These are phyloP conservation scores for Dysdera silvatica DNA, from an alignment of 1,140 invertebrate species.

Conservation along the genomic window DNA sequence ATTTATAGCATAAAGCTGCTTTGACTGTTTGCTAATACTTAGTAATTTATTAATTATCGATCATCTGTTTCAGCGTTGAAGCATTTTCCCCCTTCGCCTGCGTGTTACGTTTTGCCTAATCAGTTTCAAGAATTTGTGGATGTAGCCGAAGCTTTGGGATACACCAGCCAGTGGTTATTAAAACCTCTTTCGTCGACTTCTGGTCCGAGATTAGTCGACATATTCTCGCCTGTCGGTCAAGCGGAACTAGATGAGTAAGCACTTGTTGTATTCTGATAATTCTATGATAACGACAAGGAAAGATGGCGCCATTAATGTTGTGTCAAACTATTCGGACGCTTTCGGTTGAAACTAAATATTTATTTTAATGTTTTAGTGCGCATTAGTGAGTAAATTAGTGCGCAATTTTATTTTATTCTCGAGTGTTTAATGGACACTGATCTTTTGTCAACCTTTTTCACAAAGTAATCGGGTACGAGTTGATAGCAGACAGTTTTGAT, in stretches of 20 bases:
- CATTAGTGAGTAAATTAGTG: no score
- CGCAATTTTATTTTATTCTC: no score
- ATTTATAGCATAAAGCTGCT: no score
- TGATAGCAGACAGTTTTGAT: no score
- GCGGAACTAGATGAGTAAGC: constrained; percentile 25
- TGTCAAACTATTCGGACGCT: background rate
- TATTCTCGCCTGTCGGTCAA: constrained; percentile 26
- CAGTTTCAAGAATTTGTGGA: constrained; percentile 36
- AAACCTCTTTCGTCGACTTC: constrained; percentile 26
- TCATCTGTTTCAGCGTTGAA: no score
- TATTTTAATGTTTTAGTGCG: no score
- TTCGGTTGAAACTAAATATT: background rate
- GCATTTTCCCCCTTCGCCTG: constrained; percentile 14
- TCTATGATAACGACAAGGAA: background rate
- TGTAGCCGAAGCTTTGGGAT: constrained; percentile 34
- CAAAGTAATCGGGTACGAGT: no score
- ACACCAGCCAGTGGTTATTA: constrained; percentile 35
- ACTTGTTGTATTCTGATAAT: background rate
- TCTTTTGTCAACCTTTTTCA: no score
- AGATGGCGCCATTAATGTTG: background rate
- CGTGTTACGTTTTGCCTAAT: constrained; percentile 34
- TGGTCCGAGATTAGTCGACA: constrained; percentile 19
- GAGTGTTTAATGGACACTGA: no score
- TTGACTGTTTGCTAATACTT: no score
- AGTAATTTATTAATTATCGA: no score